Conservation (phyloP, 2,797 vertebrate species). For the Champsocephalus esox region DNA sequence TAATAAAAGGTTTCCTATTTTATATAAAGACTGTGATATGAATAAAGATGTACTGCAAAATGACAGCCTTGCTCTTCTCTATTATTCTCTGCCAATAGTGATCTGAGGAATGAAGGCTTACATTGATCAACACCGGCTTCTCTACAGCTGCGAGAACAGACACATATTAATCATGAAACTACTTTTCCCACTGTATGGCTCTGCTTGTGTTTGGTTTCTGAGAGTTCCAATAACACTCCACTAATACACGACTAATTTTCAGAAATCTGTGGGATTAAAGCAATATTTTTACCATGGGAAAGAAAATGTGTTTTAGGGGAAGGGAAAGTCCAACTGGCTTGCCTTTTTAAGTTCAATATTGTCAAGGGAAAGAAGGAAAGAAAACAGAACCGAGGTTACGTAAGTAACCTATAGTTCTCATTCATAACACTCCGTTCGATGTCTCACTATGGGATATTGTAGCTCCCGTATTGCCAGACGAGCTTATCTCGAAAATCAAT, state of each 20-base stretch:
- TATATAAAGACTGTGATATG: slow-evolving; percentile 35
- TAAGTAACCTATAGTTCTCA: too few relatives aligned
- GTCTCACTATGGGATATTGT: too few relatives aligned
- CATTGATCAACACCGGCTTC: not conserved
- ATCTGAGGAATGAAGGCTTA: not conserved
- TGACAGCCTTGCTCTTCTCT: not conserved
- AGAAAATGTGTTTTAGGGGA: slow-evolving; percentile 37
- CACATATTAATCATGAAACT: not conserved
- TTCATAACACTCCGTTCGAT: too few relatives aligned
- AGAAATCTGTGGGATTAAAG: not conserved
- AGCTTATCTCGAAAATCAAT: too few relatives aligned
- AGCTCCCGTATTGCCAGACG: too few relatives aligned
- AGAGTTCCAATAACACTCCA: not conserved
- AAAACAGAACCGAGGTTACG: not conserved
- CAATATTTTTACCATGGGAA: slow-evolving; percentile 19
- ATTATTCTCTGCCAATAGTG: not conserved
- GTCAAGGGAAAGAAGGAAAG: slow-evolving; percentile 3
- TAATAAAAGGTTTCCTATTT: slow-evolving; percentile 60
- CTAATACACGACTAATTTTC: not conserved
- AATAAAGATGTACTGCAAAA: slow-evolving; percentile 64
- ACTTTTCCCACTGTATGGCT: not conserved
- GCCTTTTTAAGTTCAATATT: not conserved
- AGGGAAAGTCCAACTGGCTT: slow-evolving; percentile 23
- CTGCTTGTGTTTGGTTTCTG: not conserved
- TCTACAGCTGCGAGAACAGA: not conserved